These are phyloP conservation scores for Microchirus variegatus DNA, from an alignment of 2,797 vertebrate genomes.

Conservation along the genomic window DNA sequence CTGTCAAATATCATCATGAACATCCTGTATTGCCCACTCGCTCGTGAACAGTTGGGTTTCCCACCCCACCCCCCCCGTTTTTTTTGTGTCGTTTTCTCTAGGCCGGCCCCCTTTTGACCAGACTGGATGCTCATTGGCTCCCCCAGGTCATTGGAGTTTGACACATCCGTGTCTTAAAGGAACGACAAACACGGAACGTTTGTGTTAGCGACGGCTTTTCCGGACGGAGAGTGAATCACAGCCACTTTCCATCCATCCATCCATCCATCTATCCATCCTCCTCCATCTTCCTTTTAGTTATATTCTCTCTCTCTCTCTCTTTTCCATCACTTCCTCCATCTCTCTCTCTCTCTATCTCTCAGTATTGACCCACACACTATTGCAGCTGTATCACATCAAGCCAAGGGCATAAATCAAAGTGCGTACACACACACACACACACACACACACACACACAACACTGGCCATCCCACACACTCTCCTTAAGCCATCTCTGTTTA, in stretches of 20 bases:
- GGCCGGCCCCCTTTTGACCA: no score
- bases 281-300: conserved; percentile 25
- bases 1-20: no score
- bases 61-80: no score
- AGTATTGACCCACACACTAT: conserved; percentile 59
- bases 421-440: conserved; percentile 16
- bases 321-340: conserved; percentile 23
- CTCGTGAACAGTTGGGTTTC: no score
- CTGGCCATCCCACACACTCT: conserved; percentile 59
- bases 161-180: no score
- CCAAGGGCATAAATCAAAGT: conserved; percentile 66
- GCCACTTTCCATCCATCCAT: conserved; percentile 26
- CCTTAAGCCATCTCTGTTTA: conserved; percentile 38
- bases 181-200: no score
- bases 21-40: no score
- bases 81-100: no score
- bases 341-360: conserved; percentile 32
- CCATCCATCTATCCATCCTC: conserved; percentile 18
- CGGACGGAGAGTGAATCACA: conserved; percentile 14
- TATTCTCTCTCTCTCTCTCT: conserved; percentile 22
- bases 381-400: conserved; percentile 66
- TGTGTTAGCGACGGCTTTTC: no score
- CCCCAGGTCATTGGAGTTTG: no score
- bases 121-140: no score
- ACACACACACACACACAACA: conserved; percentile 19